Evolutionary conservation across 2,888 invertebrate genomes (phyloP).

Genomic region (Loripinus fragilis): DNA sequence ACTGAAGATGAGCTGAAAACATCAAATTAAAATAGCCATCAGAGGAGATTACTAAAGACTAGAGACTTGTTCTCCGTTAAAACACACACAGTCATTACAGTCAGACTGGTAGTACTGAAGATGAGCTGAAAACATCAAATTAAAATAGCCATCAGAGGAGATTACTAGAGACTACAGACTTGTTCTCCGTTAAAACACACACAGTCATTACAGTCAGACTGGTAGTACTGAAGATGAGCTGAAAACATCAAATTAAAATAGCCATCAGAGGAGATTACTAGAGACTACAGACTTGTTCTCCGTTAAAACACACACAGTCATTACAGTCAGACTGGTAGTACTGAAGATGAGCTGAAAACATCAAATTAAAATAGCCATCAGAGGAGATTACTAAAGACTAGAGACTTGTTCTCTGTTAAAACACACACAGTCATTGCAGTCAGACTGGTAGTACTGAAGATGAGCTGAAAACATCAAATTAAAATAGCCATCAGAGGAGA

Average conservation of each 20-base stretch:
- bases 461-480: not conserved
- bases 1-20: conserved; percentile 81
- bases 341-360: conserved; percentile 75
- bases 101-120: conserved; percentile 90
- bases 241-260: not conserved
- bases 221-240: conserved; percentile 86
- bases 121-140: not conserved
- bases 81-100: conserved; percentile 94
- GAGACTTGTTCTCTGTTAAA: conserved; percentile 93
- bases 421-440: conserved; percentile 94
- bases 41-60: too few species aligned
- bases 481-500: too few species aligned
- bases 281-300: conserved; percentile 93
- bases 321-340: conserved; percentile 94
- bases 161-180: too few species aligned
- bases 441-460: conserved; percentile 89
- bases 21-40: too few species aligned
- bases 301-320: conserved; percentile 92
- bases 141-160: too few species aligned
- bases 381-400: too few species aligned
- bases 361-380: too few species aligned
- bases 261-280: too few species aligned
- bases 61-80: conserved; percentile 93
- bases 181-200: conserved; percentile 93
- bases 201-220: conserved; percentile 94